These are phyloP conservation scores for Tortrix viridana DNA, from an alignment of 2,888 invertebrate genomes.

Conservation along the genomic window DNA sequence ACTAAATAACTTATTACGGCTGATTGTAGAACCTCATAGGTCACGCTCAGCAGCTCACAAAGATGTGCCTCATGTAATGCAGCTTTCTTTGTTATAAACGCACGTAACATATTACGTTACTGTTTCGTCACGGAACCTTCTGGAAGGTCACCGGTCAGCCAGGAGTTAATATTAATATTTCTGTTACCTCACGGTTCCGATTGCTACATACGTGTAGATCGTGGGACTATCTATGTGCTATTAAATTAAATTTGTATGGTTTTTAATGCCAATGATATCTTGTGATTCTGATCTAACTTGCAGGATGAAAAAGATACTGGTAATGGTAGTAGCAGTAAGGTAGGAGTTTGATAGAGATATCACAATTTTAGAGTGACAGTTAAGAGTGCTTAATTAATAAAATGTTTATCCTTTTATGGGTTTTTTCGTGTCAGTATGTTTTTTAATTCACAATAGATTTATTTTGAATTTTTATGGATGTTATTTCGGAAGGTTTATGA, in stretches of 20 bases:
- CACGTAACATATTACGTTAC: slow-evolving; percentile 33
- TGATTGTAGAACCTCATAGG: slow-evolving; percentile 22
- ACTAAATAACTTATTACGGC: slow-evolving; percentile 18
- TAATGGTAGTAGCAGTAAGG: no score
- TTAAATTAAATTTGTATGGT: slow-evolving; percentile 15
- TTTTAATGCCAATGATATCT: slow-evolving; percentile 7
- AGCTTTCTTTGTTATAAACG: slow-evolving; percentile 37
- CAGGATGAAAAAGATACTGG: not conserved
- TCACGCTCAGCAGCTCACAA: slow-evolving; percentile 23
- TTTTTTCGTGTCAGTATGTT: no score
- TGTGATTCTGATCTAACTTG: slow-evolving; percentile 1
- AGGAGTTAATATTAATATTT: slow-evolving; percentile 4
- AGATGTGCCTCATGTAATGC: slow-evolving; percentile 33
- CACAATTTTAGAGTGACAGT: no score
- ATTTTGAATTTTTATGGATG: no score
- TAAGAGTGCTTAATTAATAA: no score
- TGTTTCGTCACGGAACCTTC: slow-evolving; percentile 32
- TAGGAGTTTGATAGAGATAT: no score
- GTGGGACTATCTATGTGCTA: slow-evolving; percentile 13
- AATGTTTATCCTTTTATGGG: no score
- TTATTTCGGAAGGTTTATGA: no score
- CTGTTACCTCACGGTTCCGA: slow-evolving; percentile 9
- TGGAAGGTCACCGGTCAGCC: slow-evolving; percentile 31
- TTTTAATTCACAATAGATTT: no score
- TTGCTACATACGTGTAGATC: slow-evolving; percentile 25